phyloP scores from a whole-genome alignment of 2,797 vertebrate genomes.

The Lepus townsendii region DNA sequence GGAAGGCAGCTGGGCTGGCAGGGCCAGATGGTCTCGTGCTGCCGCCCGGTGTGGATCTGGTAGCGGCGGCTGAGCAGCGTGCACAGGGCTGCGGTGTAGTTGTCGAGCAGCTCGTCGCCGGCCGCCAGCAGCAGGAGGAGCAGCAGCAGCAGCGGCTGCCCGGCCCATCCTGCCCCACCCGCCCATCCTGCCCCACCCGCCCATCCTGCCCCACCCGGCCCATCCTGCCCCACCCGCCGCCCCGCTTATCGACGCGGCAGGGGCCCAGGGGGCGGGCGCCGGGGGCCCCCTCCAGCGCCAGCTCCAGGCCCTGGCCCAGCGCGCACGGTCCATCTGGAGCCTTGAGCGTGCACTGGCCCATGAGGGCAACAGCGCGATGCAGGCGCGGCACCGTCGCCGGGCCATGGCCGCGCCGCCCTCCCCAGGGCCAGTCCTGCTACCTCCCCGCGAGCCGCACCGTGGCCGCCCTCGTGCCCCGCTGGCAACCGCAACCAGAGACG shows the following conservation, averaged over 20 bases:
- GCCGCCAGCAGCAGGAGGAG: slow-evolving; percentile 86
- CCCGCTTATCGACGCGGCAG: not conserved
- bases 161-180: slow-evolving; percentile 56
- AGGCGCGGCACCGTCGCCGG: slow-evolving; percentile 92
- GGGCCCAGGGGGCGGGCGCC: slow-evolving; percentile 84
- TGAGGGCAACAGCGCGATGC: slow-evolving; percentile 93
- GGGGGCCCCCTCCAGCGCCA: slow-evolving; percentile 83
- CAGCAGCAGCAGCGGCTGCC: not conserved
- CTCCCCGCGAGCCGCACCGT: slow-evolving; percentile 46
- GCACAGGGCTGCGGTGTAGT: slow-evolving; percentile 96
- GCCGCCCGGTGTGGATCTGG: slow-evolving; percentile 90
- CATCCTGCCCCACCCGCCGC: not conserved
- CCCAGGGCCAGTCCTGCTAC: not conserved
- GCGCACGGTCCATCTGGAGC: slow-evolving; percentile 92
- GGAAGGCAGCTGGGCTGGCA: no score
- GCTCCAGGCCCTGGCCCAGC: slow-evolving; percentile 90
- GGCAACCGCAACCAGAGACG: no score
- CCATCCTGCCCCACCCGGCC: no score
- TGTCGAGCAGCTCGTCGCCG: slow-evolving; percentile 93
- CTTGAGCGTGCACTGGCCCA: slow-evolving; percentile 94
- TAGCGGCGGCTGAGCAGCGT: slow-evolving; percentile 96
- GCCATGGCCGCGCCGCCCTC: slow-evolving; percentile 88
- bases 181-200: no score
- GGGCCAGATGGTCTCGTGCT: no score
- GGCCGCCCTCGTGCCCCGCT: not conserved